A percentile compares a stretch with the other conserved stretches of the same genome.
Conservation (phyloP, 2,113 vertebrate genomes). For the Merops nubicus region DNA sequence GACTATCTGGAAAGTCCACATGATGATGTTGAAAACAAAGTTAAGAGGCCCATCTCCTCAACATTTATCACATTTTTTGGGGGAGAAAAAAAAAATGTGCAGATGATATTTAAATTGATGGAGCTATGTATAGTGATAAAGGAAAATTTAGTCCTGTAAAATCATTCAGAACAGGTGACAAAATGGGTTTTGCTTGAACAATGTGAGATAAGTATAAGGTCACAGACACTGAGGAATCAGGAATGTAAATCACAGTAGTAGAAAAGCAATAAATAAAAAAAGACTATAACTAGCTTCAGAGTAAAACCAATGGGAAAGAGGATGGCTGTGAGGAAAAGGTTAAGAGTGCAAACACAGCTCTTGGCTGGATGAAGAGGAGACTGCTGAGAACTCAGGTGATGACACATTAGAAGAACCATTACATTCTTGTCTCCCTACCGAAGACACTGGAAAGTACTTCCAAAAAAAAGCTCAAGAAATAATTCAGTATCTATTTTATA, state of each 20-base stretch:
- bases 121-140: slow-evolving; percentile 2
- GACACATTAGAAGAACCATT: not conserved
- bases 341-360: not conserved
- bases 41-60: not conserved
- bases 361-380: not conserved
- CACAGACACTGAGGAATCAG: not conserved
- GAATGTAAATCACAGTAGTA: not conserved
- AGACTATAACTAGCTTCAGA: not conserved
- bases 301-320: not conserved
- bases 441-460: not conserved
- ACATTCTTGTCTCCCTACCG: not conserved
- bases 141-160: not conserved
- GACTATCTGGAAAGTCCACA: not conserved
- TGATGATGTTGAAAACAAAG: not conserved
- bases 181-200: not conserved
- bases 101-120: slow-evolving; percentile 22
- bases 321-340: not conserved
- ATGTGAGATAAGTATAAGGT: not conserved
- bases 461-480: not conserved
- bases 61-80: not conserved
- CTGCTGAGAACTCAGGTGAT: not conserved
- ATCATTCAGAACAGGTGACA: slow-evolving; percentile 2
- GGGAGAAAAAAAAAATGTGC: not conserved
- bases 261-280: not conserved
- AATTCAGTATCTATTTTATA: not conserved